Conservation (phyloP, 1,140 invertebrate genomes). For the Pseudomyrmex dendroicus region DNA sequence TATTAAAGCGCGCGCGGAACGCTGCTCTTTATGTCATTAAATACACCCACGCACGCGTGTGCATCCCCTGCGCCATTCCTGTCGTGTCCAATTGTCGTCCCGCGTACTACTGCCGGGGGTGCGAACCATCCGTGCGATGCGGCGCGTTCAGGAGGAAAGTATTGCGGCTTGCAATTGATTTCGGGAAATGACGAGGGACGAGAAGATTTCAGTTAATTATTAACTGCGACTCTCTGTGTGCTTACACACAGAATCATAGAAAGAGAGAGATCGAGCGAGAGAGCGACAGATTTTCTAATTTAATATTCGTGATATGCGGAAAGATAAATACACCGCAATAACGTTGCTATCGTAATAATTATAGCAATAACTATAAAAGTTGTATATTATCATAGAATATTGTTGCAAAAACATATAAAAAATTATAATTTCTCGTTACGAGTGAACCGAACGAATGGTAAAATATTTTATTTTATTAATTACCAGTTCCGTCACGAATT, state of each 20-base stretch:
- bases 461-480: too few relatives aligned
- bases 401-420: too few relatives aligned
- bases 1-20: slow-evolving; percentile 76
- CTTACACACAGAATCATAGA: background rate
- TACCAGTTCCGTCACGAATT: background rate
- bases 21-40: slow-evolving; percentile 71
- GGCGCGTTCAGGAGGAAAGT: slow-evolving; percentile 55
- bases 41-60: slow-evolving; percentile 59
- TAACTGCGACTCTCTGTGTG: slow-evolving; percentile 8
- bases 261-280: background rate
- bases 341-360: background rate
- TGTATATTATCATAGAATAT: too few relatives aligned
- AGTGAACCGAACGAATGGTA: too few relatives aligned
- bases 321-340: background rate
- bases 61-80: slow-evolving; percentile 11
- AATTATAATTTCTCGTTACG: too few relatives aligned
- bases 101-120: background rate
- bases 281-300: background rate
- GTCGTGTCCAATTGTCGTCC: slow-evolving; percentile 13
- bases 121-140: slow-evolving; percentile 36
- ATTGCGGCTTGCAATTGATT: slow-evolving; percentile 51
- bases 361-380: too few relatives aligned
- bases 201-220: slow-evolving; percentile 34
- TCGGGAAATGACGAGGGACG: slow-evolving; percentile 32
- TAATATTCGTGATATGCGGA: background rate